Base-by-base conservation (phyloP, 2,888 invertebrate genomes). In the Platycheirus rosarum region DNA sequence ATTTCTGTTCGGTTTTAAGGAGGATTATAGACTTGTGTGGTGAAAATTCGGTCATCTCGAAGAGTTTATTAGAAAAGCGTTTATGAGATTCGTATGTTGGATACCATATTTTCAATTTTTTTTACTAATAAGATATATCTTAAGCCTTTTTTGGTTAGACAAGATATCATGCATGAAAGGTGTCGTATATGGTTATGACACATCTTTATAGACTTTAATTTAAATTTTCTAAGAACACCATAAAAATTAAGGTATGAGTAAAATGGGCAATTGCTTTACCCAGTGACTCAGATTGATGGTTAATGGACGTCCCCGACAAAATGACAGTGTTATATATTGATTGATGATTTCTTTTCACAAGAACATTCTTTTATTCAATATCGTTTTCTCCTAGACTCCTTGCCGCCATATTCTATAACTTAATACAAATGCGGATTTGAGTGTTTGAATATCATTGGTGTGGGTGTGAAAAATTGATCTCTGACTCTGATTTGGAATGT, bases 11-110 rank as follows among this genome's bases (percentile, higher is more conserved):
- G 40, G 66, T 71, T 63, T 57, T 53, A 78, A 46, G 73, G 32
- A 44, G 73, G 73, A 78, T 78, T 68, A 73, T 26, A 53, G 37
- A 51, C 73, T 73, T 73, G 60, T 73, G 78, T 35, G 68, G 78
- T 18, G 73, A 73, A 62, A 49, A 44, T 65, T 51, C 16, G 42
- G 62, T 23, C 11, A 42, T 48, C 32, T 63, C 20, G 9, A 29
- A 44, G 20, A 37, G 60, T 53, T 46, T 37, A 53, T 68, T 13
- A 51, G 16, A 18, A 42, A 46, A 7, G 13, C 26, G 8, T 14
- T 18, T 46, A 23, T 35, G 37, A n/a, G 20, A 9, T 37, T 26
- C 26, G 11, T n/a, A 1, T 57, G 16, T 44, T 14, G 23, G 23
- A 2, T 23, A 23, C 2, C 23, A 23, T 23, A 23, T n/a, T n/a